A percentile compares a stretch with the other conserved stretches of the same genome.
These are phyloP conservation scores for Danionella cerebrum DNA, from an alignment of 2,113 vertebrate species.

Conservation along the genomic window DNA sequence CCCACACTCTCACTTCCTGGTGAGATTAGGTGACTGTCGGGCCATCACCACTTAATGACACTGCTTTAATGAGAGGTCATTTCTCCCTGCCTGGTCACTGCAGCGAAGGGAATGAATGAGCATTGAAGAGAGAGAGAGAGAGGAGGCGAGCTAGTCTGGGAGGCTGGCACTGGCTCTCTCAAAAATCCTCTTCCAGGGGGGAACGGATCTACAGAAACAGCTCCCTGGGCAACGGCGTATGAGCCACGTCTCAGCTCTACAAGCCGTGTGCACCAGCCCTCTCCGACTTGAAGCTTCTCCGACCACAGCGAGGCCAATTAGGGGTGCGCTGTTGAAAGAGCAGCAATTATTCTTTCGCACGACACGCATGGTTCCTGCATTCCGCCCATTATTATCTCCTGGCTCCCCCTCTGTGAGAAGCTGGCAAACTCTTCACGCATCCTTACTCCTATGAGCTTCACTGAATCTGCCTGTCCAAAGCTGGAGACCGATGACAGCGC, in stretches of 20 bases:
- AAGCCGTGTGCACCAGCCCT: slow-evolving; percentile 38
- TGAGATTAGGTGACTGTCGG: slow-evolving; percentile 7
- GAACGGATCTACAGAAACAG: slow-evolving; percentile 50
- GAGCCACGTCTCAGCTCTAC: slow-evolving; percentile 27
- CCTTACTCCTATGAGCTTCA: slow-evolving; percentile 53
- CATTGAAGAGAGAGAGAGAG: neutral
- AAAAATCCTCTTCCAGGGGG: slow-evolving; percentile 46
- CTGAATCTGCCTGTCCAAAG: slow-evolving; percentile 39
- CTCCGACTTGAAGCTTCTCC: slow-evolving; percentile 52
- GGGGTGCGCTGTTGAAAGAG: slow-evolving; percentile 63
- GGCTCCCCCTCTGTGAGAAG: slow-evolving; percentile 58
- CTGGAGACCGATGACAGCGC: slow-evolving; percentile 44
- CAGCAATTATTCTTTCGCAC: slow-evolving; percentile 68
- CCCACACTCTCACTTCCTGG: neutral
- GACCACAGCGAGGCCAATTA: slow-evolving; percentile 69
- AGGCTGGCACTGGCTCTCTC: slow-evolving; percentile 13
- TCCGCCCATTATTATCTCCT: slow-evolving; percentile 65
- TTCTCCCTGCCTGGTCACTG: slow-evolving; percentile 9
- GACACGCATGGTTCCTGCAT: slow-evolving; percentile 59
- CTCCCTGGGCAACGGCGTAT: slow-evolving; percentile 53
- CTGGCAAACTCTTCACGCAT: slow-evolving; percentile 56
- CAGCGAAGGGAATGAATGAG: neutral
- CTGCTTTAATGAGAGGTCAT: slow-evolving; percentile 31
- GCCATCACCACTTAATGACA: slow-evolving; percentile 15
- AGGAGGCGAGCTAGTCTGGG: too few species aligned